Base-by-base conservation (phyloP, 30 jellyfish, hydroid and myxozoan species). In the Aurelia coerulea region DNA sequence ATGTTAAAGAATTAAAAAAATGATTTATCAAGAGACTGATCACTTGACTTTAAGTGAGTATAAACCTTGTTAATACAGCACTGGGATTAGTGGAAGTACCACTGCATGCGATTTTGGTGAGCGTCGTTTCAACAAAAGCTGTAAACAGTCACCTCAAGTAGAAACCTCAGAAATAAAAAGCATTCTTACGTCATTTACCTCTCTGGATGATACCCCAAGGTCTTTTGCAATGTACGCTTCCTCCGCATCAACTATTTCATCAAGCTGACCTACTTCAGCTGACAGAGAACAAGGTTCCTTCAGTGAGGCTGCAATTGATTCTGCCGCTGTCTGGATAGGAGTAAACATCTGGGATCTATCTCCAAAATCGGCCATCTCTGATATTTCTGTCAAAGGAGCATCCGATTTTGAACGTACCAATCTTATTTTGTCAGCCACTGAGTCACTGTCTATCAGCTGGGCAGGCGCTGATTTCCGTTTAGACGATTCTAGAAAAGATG, bases 171-270 rank as follows among this genome's bases (percentile, higher is more conserved):
- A 23, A 23, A 23, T 23, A 23, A 23, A 23, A 23, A 23, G 29
- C 29, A 23, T 23, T 23, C 29, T 23, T 23, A 23, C 29, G 29
- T 23, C 29, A 46, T 23, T 54, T 53, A 87, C 96, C 96, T 87
- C 90, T 68, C 51, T 72, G 3, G 84, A 19, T 12, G 68, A 76
- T 12, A 49, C 54, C 18, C 84, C 87, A 31, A 87, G 74, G 41
- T 92, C 98, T 54, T 84, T 78, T 18, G 93, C 89, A 15, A 92
- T 35, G 83, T 87, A 92, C 14, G 90, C 92, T 56, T 92, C 98
- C 78, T 92, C 98, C 2, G 79, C 87, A n/a, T 74, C 95, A 60
- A 73, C 31, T 42, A 92, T 23, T 5, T 87, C 97, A 58, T 85
- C 97, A 5, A 78, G 51, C 18, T 69, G 77, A 4, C 65, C 34